A percentile compares a stretch with the other conserved stretches of the same genome.
These are phyloP conservation scores for Nycticebus coucang DNA, from an alignment of 2,113 vertebrate species.

Conservation along the genomic window DNA sequence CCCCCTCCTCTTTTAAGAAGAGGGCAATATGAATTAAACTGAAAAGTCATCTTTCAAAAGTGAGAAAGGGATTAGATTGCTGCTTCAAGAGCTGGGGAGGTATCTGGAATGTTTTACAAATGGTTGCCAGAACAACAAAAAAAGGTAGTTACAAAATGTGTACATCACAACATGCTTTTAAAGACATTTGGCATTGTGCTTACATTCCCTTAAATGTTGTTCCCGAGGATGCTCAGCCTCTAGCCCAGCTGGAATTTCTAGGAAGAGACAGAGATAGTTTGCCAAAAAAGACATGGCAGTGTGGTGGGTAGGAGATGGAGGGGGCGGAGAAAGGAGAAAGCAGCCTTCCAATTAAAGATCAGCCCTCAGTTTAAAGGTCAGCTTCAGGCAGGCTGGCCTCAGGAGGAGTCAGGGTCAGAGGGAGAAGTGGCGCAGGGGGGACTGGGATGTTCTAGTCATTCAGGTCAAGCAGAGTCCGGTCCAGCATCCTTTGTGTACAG, in stretches of 20 bases:
- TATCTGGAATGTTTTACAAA: conserved; percentile 80
- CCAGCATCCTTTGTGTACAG: conserved; percentile 93
- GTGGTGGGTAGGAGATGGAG: not conserved
- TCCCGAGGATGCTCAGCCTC: conserved; percentile 76
- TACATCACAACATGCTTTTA: conserved; percentile 81
- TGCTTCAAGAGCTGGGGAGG: conserved; percentile 63
- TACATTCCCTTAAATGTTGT: conserved; percentile 82
- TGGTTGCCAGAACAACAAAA: conserved; percentile 73
- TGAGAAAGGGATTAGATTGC: conserved; percentile 46
- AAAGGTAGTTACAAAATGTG: conserved; percentile 81
- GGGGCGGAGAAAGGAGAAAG: conserved; percentile 64
- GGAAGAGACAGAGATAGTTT: conserved; percentile 65
- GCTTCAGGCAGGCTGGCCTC: conserved; percentile 72
- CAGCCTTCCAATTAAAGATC: conserved; percentile 80
- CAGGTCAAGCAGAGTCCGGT: conserved; percentile 96
- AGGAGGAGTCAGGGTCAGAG: conserved; percentile 43
- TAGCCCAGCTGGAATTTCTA: conserved; percentile 66
- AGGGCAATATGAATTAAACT: not conserved
- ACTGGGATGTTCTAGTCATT: conserved; percentile 87
- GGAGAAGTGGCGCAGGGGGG: conserved; percentile 60
- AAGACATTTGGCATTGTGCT: conserved; percentile 80
- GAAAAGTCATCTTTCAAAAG: conserved; percentile 44
- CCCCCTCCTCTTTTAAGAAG: conserved; percentile 31
- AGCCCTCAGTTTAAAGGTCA: conserved; percentile 81
- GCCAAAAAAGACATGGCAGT: conserved; percentile 72